phyloP scores from a whole-genome alignment of 2,797 vertebrate species.

The Lepus oiostolus region DNA sequence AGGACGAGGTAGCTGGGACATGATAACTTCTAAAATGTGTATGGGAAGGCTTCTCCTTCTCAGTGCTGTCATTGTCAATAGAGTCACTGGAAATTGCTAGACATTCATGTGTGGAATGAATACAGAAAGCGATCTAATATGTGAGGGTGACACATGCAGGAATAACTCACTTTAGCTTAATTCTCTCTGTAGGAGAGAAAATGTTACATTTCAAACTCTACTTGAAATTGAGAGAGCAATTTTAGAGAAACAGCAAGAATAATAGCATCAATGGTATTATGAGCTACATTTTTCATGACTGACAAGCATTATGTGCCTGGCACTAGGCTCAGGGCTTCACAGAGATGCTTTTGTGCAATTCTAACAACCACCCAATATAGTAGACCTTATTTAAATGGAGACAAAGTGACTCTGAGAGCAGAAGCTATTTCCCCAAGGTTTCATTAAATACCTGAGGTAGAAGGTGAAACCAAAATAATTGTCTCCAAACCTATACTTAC shows the following conservation, averaged over 20 bases:
- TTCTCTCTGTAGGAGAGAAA: not conserved
- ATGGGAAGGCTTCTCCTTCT: slow-evolving; percentile 1
- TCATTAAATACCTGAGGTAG: not conserved
- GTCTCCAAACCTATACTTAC: not conserved
- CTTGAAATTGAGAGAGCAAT: not conserved
- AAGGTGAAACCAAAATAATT: slow-evolving; percentile 9
- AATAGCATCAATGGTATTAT: not conserved
- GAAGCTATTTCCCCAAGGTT: not conserved
- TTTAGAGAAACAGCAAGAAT: not conserved
- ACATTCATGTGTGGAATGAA: not conserved
- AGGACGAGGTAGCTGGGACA: not conserved
- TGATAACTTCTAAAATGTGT: not conserved
- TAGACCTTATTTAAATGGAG: not conserved
- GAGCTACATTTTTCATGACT: not conserved
- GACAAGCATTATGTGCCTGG: not conserved
- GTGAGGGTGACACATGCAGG: not conserved
- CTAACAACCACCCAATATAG: not conserved
- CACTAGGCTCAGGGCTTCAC: not conserved
- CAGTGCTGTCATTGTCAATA: not conserved
- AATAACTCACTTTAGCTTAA: not conserved
- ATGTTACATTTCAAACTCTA: not conserved
- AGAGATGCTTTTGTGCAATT: not conserved
- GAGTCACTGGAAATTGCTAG: not conserved
- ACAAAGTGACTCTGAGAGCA: not conserved
- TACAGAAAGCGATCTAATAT: not conserved